Base-by-base conservation (phyloP, 1,140 invertebrate genomes). In the Ericerus pela region DNA sequence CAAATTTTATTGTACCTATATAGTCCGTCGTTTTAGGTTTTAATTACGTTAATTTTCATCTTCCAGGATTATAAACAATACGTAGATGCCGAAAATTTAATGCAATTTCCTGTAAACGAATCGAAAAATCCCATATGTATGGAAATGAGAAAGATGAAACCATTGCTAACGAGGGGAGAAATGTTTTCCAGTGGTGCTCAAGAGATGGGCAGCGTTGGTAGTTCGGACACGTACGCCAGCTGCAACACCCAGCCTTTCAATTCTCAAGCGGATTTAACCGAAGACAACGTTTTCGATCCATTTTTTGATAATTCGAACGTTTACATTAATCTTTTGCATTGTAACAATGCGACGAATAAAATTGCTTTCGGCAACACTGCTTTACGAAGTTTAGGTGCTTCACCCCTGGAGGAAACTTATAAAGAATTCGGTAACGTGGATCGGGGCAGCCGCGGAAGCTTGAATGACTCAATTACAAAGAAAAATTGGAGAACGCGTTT, bases 241-340 rank as follows among this genome's bases (percentile, higher is more conserved):
- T 96, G 91, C 75, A 84, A 89, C 74, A 95, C 91, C 60, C 89
- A 94, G 74, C 89, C 88, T 63, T 92, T 86, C 72, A 79, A 84
- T 69, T 91, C 87, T 1, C 74, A 79, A 66, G 73, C 66, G 43
- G 58, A 59, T 30, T 20, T 59, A 12, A 58, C 57, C 2, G 29
- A 47, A 20, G 82, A 85, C 66, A 72, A 72, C 65, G 76, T 74
- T 68, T 73, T 72, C 54, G 73, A 74, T 60, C 68, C 37, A 43
- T 16, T 52, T 2, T 66, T 69, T 36, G 62, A 71, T 33, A 80
- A 79, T 59, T 85, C 84, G 67, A 93, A 92, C 74, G 76, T 94
- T 60, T 95, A 94, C 72, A 82, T 94, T 64, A 94, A 94, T 73
- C 89, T 90, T 10, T 68, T 94, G 69, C 64, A 62, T 54, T 59